Base-by-base conservation (phyloP, 2,113 vertebrate species). In the Myanophis thanlyinensis region DNA sequence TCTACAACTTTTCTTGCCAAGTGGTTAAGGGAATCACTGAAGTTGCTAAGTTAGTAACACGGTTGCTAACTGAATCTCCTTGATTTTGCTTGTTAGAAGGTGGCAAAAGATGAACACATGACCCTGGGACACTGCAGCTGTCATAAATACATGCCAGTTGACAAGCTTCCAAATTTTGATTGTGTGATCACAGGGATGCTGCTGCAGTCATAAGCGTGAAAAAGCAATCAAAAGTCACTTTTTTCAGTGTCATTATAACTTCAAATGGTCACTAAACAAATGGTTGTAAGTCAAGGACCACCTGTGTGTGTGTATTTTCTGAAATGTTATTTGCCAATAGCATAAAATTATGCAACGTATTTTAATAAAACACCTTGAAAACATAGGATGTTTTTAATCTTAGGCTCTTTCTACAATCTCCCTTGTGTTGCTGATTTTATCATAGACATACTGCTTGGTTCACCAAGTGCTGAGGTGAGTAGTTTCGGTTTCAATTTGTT, bases 351-450 rank as follows among this genome's bases (percentile, higher is more conserved):
- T 44, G 3, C n/a, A 35, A 10, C 87, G 27, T 0, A 1, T 49
- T 67, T 6, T 35, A 40, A 30, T 8, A 18, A 87, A 80, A 27
- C 59, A 92, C 56, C 10, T 87, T 80, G 49, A 85, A 11, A 53
- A 47, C 35, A 22, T 47, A 56, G 0, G 47, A 22, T 92, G 1
- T 94, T 59, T 91, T 93, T 91, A 96, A 96, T 94, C 25, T 48
- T 94, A 99, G 99, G 97, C 62, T 99, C 99, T 87, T 99, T 99
- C 97, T 99, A 99, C 96, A 98, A 97, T 94, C 98, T 99, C 95
- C 98, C 98, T 54, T 98, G 98, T 73, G 99, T 99, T 96, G 98
- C 97, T 84, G 99, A 99, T 96, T 99, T 99, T 96, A 99, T 99
- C 96, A 99, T 99, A 44, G 99, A 99, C 96, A 98, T 99, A 94